Evolutionary conservation across 1,140 invertebrate genomes (phyloP).

Genomic region (Piezodorus guildinii): DNA sequence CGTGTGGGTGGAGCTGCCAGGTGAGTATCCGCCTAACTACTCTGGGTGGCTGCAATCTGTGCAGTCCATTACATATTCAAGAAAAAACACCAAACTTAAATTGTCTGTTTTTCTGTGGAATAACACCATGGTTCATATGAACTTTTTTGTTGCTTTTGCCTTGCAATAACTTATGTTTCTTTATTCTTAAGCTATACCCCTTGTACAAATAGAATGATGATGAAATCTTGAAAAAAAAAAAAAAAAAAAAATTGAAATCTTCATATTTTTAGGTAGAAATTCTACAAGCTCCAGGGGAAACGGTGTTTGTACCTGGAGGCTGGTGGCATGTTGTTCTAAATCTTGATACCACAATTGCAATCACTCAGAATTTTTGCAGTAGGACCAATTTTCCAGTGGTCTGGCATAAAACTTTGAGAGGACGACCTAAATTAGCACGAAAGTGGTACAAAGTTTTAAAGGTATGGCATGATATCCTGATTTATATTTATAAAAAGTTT

Average conservation of each 20-base stretch:
- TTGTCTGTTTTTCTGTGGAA: too few species aligned
- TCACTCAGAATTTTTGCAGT: conserved; percentile 97
- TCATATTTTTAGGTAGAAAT: conserved; percentile 66
- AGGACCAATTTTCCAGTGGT: conserved; percentile 91
- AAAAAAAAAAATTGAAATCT: not conserved
- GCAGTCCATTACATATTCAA: too few species aligned
- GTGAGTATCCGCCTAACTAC: too few species aligned
- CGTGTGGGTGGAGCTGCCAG: too few species aligned
- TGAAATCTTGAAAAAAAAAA: too few species aligned
- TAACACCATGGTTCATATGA: too few species aligned
- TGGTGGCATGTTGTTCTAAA: conserved; percentile 99
- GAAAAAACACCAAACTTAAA: too few species aligned
- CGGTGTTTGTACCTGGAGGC: conserved; percentile 94
- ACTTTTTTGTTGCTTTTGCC: too few species aligned
- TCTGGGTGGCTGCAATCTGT: too few species aligned
- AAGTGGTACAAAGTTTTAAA: conserved; percentile 66
- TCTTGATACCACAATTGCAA: conserved; percentile 87
- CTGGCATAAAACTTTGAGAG: conserved; percentile 95
- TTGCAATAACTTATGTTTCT: too few species aligned
- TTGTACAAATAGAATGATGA: too few species aligned
- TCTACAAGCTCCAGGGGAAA: conserved; percentile 92
- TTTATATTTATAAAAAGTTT: not conserved
- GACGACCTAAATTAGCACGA: conserved; percentile 84
- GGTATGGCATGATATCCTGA: conserved; percentile 32
- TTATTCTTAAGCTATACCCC: too few species aligned